Base-by-base conservation (phyloP, 2,113 vertebrate genomes). In the Motacilla alba region DNA sequence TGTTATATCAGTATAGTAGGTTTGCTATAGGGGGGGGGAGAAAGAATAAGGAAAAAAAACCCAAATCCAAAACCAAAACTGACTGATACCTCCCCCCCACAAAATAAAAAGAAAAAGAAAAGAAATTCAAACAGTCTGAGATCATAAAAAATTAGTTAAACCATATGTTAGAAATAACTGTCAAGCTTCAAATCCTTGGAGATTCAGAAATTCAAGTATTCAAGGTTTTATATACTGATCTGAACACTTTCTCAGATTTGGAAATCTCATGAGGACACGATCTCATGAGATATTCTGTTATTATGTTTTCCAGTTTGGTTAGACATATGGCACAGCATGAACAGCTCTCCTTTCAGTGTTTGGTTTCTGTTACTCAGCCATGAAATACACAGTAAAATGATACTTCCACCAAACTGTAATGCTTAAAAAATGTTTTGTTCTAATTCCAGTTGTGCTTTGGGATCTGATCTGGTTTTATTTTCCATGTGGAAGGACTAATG, bases 311-410 rank as follows among this genome's bases (percentile, higher is more conserved):
- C 73, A 63, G 27, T 88, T 95, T 94, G 73, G 64, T 75, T 89
- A 89, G 60, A 89, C 64, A 84, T 87, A 81, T 44, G 80, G 47
- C 62, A 64, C 37, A 86, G 41, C 44, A 91, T 46, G 80, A 92
- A 56, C 73, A 94, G 47, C 52, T 89, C 85, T 92, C 56, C 60
- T 75, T 96, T 49, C 33, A 76, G 70, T 47, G 46, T 83, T 87
- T 88, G 78, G 46, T 96, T 96, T 92, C 72, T 92, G 22, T 83
- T 94, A 77, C 49, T 94, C 62, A 94, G 49, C 62, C 77, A 82
- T 49, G 56, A 95, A 95, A 87, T 76, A 89, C 11, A 35, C 10
- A 72, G 60, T 53, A 82, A 95, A 94, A 91, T 44, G 20, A 91
- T 28, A 73, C 46, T 89, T 81, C 69, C 56, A 87, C 30, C 44